Percentiles rank a stretch among this genome's conserved stretches.
Conservation (phyloP, 1,140 invertebrate genomes). For the Leptopilina boulardi region DNA sequence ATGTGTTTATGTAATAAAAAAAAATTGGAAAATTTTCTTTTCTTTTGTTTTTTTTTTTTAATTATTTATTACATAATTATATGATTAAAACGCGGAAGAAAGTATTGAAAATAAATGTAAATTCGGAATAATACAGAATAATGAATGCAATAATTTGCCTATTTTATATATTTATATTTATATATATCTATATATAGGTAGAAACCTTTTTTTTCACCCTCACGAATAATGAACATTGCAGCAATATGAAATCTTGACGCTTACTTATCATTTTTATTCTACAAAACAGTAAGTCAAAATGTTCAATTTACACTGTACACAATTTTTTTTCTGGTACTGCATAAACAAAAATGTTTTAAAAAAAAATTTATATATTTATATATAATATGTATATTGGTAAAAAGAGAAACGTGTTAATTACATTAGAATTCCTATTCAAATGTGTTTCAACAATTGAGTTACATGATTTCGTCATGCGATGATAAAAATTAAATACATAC, state of each 20-base stretch:
- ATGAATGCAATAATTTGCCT: slow-evolving; percentile 2
- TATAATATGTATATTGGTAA: background rate
- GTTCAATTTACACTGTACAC: slow-evolving; percentile 25
- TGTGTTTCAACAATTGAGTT: too few species aligned
- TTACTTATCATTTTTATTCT: background rate
- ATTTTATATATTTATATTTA: too few species aligned
- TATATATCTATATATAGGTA: too few species aligned
- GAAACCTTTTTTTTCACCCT: slow-evolving; percentile 31
- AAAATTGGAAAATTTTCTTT: background rate
- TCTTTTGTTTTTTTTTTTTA: background rate
- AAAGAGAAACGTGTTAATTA: background rate
- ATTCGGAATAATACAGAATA: slow-evolving; percentile 21
- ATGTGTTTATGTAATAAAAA: background rate
- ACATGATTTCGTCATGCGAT: background rate
- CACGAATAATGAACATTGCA: background rate
- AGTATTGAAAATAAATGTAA: slow-evolving; percentile 30
- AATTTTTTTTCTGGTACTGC: slow-evolving; percentile 3
- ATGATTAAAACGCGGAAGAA: slow-evolving; percentile 27
- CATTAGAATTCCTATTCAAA: background rate
- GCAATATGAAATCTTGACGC: slow-evolving; percentile 5
- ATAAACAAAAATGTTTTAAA: background rate
- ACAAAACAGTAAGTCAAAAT: slow-evolving; percentile 13
- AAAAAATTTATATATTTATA: background rate
- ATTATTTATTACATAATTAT: slow-evolving; percentile 27
- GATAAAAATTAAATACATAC: background rate